Conservation (phyloP, 2,113 vertebrate species). For the Castor canadensis region DNA sequence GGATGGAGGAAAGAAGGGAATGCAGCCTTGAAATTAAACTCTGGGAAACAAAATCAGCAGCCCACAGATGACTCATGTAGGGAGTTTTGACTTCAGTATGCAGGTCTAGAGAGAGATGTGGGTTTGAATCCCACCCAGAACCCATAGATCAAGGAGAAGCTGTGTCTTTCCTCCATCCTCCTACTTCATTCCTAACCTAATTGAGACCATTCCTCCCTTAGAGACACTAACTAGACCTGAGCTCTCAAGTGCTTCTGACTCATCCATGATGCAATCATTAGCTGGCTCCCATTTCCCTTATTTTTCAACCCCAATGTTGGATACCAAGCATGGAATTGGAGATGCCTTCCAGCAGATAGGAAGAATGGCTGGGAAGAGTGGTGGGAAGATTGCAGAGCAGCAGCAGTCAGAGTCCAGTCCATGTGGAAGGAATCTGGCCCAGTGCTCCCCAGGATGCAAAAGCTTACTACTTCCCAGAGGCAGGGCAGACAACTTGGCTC, state of each 20-base stretch:
- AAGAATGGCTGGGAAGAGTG: not conserved
- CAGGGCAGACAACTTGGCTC: constrained; percentile 11
- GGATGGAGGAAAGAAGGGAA: not conserved
- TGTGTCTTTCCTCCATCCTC: constrained; percentile 1
- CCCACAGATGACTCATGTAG: constrained; percentile 6
- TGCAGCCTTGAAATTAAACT: not conserved
- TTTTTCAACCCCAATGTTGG: not conserved
- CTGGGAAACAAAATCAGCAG: constrained; percentile 32
- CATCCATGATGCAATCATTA: not conserved
- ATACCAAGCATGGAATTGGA: not conserved
- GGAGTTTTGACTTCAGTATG: not conserved
- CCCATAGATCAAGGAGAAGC: constrained; percentile 35
- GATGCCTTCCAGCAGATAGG: not conserved
- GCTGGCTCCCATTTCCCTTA: not conserved
- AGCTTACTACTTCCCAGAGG: not conserved
- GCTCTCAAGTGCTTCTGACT: not conserved
- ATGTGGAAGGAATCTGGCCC: not conserved
- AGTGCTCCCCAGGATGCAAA: not conserved
- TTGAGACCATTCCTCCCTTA: not conserved
- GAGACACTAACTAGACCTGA: not conserved
- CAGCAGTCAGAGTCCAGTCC: not conserved
- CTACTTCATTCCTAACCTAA: constrained; percentile 21
- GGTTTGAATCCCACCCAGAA: constrained; percentile 58
- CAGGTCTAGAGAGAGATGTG: constrained; percentile 41
- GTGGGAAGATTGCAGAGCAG: not conserved